Conservation (phyloP, 1,140 invertebrate genomes). For the Drosophila paulistorum region DNA sequence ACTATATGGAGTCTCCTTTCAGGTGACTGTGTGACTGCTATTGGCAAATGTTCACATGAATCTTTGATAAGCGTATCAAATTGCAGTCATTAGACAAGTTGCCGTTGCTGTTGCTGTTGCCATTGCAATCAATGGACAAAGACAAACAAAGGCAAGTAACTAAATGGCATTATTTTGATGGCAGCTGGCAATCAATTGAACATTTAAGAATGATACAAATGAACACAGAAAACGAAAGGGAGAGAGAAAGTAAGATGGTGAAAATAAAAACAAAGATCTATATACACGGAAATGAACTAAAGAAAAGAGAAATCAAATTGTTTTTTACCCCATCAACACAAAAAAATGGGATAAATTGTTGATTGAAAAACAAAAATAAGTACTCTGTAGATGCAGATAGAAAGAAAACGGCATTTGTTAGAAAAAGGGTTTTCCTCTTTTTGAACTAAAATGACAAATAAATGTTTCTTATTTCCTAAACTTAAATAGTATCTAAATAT, state of each 20-base stretch:
- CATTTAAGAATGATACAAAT: slow-evolving; percentile 40
- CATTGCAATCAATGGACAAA: slow-evolving; percentile 47
- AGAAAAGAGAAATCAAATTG: slow-evolving; percentile 61
- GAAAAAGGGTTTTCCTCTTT: slow-evolving; percentile 12
- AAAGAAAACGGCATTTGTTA: not conserved
- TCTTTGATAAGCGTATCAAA: slow-evolving; percentile 75
- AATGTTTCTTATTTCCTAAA: slow-evolving; percentile 36
- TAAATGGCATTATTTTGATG: slow-evolving; percentile 48
- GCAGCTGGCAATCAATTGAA: slow-evolving; percentile 64
- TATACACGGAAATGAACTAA: not conserved
- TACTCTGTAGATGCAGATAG: not conserved
- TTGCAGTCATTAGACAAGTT: slow-evolving; percentile 76
- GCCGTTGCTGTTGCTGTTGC: not conserved
- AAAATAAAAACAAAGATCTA: not conserved
- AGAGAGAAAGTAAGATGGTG: too few species aligned
- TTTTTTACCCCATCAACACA: slow-evolving; percentile 41
- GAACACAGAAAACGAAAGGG: slow-evolving; percentile 7
- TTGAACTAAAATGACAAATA: slow-evolving; percentile 22
- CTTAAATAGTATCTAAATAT: not conserved
- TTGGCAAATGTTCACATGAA: slow-evolving; percentile 68
- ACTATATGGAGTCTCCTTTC: slow-evolving; percentile 15
- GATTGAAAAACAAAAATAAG: slow-evolving; percentile 27
- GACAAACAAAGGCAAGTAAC: slow-evolving; percentile 40
- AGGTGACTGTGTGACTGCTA: slow-evolving; percentile 32
- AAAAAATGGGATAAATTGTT: slow-evolving; percentile 26